phyloP scores from a whole-genome alignment of 2,113 vertebrate genomes.

The Myotis davidii region DNA sequence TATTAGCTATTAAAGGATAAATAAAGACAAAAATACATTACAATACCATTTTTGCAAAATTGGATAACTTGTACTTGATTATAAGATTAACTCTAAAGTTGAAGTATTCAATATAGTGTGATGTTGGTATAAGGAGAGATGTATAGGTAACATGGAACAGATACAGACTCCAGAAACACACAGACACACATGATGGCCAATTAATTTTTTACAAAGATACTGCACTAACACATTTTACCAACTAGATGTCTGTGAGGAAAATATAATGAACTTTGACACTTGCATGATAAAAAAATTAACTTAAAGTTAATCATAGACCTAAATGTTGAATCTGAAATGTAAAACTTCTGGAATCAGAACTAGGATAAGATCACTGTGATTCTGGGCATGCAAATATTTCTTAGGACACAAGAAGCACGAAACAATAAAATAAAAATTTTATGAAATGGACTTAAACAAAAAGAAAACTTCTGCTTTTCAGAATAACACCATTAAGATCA shows the following conservation, averaged over 20 bases:
- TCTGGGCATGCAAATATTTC: neutral
- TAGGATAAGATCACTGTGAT: neutral
- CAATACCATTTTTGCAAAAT: neutral
- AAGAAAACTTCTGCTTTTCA: neutral
- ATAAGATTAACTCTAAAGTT: neutral
- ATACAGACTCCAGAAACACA: neutral
- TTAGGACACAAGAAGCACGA: neutral
- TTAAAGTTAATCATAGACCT: neutral
- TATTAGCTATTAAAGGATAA: neutral
- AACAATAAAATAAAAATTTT: neutral
- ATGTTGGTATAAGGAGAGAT: neutral
- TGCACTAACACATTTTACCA: neutral
- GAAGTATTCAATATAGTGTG: neutral
- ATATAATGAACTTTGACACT: neutral
- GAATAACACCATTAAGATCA: neutral
- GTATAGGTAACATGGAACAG: neutral
- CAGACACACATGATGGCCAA: neutral
- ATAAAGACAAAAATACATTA: neutral
- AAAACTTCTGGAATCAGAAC: neutral
- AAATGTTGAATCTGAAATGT: neutral
- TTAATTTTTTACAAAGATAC: neutral
- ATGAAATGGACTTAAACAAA: conserved; percentile 7
- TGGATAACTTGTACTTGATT: neutral
- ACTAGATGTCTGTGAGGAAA: neutral
- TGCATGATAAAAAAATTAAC: neutral